Evolutionary conservation across 2,797 vertebrate species (phyloP), one percentile per base, ranked within the genome.

Genomic region (Nyctibius grandis): DNA sequence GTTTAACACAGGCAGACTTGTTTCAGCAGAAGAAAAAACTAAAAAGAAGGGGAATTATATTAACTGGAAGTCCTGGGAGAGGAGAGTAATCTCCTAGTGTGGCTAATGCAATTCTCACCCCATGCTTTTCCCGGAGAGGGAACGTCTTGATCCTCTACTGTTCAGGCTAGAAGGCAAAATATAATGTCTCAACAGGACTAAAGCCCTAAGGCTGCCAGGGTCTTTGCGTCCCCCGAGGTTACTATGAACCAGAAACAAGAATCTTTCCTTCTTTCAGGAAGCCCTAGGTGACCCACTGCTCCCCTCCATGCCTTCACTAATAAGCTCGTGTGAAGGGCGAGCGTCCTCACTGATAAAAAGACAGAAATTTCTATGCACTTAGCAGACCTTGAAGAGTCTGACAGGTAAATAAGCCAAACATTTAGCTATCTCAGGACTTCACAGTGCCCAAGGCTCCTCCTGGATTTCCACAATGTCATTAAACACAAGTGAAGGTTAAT

Each of bases 1-100:
- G 97, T 97, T 95, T 95, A 97, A 96, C 93, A 93, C 88, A 94
- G 77, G 91, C 93, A 95, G 94, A 74, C 89, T 95, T 94, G 89
- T 87, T 97, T 94, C 95, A 94, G 91, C 48, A 85, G 94, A 73
- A 70, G 34, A 48, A 92, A 95, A 95, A 96, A 78, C 12, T 34
- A 74, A 95, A 94, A 91, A 93, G 23, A 88, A 82, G 51, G 12
- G 20, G 69, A 93, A 84, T 92, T 89, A 81, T 88, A 87, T 88
- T 94, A 92, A 88, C 91, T 91, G 84, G 65, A 95, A 86, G 84
- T 69, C 85, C 75, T 89, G 85, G 68, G 88, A 95, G 95, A 93
- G 77, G 54, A 91, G 54, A 67, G 74, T 53, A 91, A 90, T 95
- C 79, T 89, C 51, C 73, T 56, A 88, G 84, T 34, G 86, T 73